Evolutionary conservation across 2,797 vertebrate species (phyloP), one percentile per base, ranked within the genome.

Genomic region (Arnoldichthys spilopterus): DNA sequence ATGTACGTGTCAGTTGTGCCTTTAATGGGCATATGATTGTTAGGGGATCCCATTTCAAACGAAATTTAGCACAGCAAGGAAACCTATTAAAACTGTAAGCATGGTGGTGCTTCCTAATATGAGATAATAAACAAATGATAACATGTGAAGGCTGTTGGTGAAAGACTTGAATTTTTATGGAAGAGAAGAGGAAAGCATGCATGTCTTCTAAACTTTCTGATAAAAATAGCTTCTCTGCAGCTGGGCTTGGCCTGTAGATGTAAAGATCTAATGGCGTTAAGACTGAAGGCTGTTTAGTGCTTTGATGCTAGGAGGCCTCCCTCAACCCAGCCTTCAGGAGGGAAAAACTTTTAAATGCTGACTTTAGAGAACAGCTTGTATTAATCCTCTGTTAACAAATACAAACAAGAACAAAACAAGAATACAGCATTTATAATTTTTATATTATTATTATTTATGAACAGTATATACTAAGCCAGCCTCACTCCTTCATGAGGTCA

Each of bases 31-130:
- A 85, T 85, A 88, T 89, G 89, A 85, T 89, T 89, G 89, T 90
- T 91, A 90, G 87, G 51, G 72, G 87, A 82, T 86, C 88, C 86
- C 87, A 91, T 92, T 93, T 92, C 90, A 92, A 87, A 91, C 86
- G 88, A 89, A 91, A 90, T 91, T 92, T 90, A 93, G 90, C 91
- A 93, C 92, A 92, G 91, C 92, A 91, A 87, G 91, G 72, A n/a
- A 79, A 77, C 70, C 78, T 66, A 86, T 84, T 84, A 86, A 77
- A 83, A 76, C 26, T 64, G 7, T 66, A 80, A 84, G 71, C 73
- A 61, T 81, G 72, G 76, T 68, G 79, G 69, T 80, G 83, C 80
- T 77, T 83, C 77, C 79, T 83, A 82, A 85, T 85, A 77, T 68
- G 74, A 77, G 70, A 81, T 79, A 54, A 81, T 85, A 81, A 83